Evolutionary conservation across 2,888 invertebrate genomes (phyloP).

Genomic region (Drosophila borborema): DNA sequence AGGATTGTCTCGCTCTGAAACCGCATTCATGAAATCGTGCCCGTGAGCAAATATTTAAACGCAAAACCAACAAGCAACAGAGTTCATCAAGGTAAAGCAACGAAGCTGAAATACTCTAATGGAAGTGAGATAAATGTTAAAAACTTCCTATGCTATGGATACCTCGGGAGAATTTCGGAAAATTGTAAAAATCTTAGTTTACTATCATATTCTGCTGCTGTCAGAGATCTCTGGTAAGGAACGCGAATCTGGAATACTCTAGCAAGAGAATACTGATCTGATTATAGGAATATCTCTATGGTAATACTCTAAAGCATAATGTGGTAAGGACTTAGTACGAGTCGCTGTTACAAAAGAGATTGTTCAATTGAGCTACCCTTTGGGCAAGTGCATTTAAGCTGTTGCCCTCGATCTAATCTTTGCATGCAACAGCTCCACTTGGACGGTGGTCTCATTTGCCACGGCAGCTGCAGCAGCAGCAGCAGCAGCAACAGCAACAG

Average conservation of each 20-base stretch:
- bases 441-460: conserved; percentile 76
- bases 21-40: conserved; percentile 54
- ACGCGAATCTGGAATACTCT: background rate
- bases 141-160: background rate
- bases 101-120: conserved; percentile 20
- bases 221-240: background rate
- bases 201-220: background rate
- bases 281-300: background rate
- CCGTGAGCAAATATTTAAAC: conserved; percentile 24
- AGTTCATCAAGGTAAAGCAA: background rate
- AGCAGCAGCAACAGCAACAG: background rate
- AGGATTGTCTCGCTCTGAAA: conserved; percentile 40
- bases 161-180: background rate
- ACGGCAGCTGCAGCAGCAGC: background rate
- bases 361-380: conserved; percentile 2
- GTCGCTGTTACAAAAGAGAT: background rate
- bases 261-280: background rate
- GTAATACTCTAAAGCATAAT: background rate
- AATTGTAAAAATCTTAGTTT: background rate
- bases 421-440: conserved; percentile 52
- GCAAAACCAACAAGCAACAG: conserved; percentile 20
- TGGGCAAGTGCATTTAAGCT: conserved; percentile 6
- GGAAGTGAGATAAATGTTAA: background rate
- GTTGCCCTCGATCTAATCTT: conserved; percentile 62
- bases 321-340: background rate